Evolutionary conservation across 2,888 invertebrate genomes (phyloP), one percentile per base, ranked within the genome.

Genomic region (Folsomia candida): DNA sequence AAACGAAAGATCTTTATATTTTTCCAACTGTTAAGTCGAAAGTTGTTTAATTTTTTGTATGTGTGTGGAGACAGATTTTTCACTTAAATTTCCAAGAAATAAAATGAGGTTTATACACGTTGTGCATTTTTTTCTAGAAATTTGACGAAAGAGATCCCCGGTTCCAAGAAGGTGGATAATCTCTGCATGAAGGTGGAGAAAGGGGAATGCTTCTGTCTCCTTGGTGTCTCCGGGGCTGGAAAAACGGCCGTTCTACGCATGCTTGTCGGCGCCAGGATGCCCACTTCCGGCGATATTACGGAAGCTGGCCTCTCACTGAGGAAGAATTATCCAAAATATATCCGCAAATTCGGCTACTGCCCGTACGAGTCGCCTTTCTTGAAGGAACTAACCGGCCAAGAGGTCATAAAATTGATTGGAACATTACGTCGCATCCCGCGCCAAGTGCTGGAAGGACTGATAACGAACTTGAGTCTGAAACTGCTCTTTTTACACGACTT

Each of bases 341-440:
- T 73, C 1, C 22, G 47, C 27, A 14, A 28, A 26, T 37, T 94
- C 81, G 93, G 94, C 29, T 96, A 95, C 83, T 95, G 95, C 82
- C 94, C 96, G 0, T 95, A 96, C 85, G 89, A 89, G 82, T 89
- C 91, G 83, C 92, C 92, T 0, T 83, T 94, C 60, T 90, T 93
- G 80, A 87, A 86, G 68, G 89, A 89, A 79, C 86, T 93, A 81
- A 91, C 92, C 11, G 90, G 91, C 0, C 84, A 86, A 68, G 89
- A 94, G 81, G 90, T 90, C 80, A 83, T 96, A 63, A 83, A 83
- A 57, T 85, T 91, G 73, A 89, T 92, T 83, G 91, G 91, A 1
- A 84, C 87, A 14, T 83, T 95, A 63, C 87, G 92, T 2, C 93
- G 93, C 0, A 86, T 92, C 18, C 81, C 81, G 6, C 81, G 81